Conservation (phyloP, 1,140 invertebrate genomes). For the Acyrthosiphon pisum region DNA sequence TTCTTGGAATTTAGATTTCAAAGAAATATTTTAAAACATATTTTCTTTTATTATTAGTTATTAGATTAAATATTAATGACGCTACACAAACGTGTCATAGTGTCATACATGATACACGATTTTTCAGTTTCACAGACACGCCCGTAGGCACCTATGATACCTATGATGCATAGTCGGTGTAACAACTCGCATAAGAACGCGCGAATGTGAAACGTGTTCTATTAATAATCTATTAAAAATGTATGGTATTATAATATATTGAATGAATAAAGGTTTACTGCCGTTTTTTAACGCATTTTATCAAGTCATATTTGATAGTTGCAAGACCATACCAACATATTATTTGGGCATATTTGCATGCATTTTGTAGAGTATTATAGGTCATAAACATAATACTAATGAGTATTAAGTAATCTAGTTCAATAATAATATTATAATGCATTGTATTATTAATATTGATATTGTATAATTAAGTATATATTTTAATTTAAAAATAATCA, state of each 20-base stretch:
- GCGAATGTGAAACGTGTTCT: neutral
- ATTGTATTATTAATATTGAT: too few species aligned
- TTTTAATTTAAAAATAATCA: neutral
- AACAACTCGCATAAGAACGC: neutral
- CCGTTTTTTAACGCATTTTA: neutral
- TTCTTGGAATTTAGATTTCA: neutral
- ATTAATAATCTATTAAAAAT: conserved; percentile 2
- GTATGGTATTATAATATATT: neutral
- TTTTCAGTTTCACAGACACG: neutral
- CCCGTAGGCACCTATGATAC: neutral
- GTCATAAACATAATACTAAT: neutral
- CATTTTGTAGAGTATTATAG: neutral
- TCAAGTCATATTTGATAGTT: neutral
- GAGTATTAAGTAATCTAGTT: neutral
- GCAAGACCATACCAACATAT: neutral
- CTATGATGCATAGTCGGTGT: neutral
- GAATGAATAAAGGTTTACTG: neutral
- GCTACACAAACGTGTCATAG: neutral
- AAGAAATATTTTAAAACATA: neutral
- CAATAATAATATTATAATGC: neutral
- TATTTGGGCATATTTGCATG: neutral
- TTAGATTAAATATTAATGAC: neutral
- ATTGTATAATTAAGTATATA: neutral
- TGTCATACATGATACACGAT: neutral
- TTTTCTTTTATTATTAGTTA: neutral